phyloP scores from a whole-genome alignment of 2,113 vertebrate species.

The Rhinopomastus cyanomelas region DNA sequence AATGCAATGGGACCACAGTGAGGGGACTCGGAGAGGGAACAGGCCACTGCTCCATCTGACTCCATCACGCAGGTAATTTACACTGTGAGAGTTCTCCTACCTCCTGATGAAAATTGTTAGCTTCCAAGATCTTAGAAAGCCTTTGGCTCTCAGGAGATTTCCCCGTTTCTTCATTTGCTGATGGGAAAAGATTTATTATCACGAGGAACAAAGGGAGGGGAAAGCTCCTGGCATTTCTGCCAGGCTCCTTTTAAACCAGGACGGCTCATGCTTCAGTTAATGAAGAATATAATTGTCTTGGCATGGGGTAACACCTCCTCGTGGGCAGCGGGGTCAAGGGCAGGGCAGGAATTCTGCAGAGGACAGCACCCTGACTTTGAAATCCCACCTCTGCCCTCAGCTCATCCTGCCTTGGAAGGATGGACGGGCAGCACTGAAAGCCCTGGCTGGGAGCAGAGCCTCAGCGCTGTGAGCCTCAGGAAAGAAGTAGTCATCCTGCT shows the following conservation, averaged over 20 bases:
- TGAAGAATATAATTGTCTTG: not conserved
- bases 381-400: not conserved
- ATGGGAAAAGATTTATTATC: not conserved
- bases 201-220: not conserved
- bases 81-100: not conserved
- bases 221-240: not conserved
- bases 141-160: rapidly evolving
- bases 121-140: not conserved
- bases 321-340: not conserved
- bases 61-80: not conserved
- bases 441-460: not conserved
- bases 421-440: rapidly evolving
- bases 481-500: not conserved
- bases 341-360: not conserved
- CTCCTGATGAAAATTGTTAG: not conserved
- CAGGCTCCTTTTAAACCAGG: not conserved
- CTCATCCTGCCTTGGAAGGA: not conserved
- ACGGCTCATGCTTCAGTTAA: not conserved
- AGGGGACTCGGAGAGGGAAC: not conserved
- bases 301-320: not conserved
- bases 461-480: not conserved
- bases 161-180: not conserved
- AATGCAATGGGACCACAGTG: not conserved
- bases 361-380: not conserved
- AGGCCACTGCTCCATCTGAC: not conserved